Conservation (phyloP, 1,140 invertebrate species). For the Drosophila orena region DNA sequence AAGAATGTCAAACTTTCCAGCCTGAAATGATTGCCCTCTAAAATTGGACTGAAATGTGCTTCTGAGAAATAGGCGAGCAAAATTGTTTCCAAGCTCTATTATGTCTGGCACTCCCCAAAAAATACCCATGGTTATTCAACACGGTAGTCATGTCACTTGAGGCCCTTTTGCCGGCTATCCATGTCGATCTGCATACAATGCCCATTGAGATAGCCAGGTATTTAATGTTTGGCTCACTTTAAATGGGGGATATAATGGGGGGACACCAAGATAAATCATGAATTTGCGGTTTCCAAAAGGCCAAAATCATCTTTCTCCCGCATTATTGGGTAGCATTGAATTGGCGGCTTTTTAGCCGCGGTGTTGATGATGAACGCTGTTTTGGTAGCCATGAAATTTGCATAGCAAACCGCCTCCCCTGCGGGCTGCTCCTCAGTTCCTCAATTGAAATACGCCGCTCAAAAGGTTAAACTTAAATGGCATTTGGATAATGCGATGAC, state of each 20-base stretch:
- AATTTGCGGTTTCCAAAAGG: slow-evolving; percentile 62
- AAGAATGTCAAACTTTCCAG: slow-evolving; percentile 48
- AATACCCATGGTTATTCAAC: slow-evolving; percentile 21
- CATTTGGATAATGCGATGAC: slow-evolving; percentile 76
- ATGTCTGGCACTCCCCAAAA: slow-evolving; percentile 42
- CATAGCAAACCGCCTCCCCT: slow-evolving; percentile 48
- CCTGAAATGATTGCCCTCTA: slow-evolving; percentile 42
- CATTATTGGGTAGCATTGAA: slow-evolving; percentile 74
- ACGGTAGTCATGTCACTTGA: slow-evolving; percentile 53
- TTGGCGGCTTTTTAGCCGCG: slow-evolving; percentile 51
- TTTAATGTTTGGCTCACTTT: slow-evolving; percentile 38
- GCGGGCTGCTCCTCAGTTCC: slow-evolving; percentile 42
- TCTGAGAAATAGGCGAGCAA: slow-evolving; percentile 23
- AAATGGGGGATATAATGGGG: slow-evolving; percentile 52
- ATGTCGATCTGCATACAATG: slow-evolving; percentile 68
- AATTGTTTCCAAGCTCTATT: slow-evolving; percentile 21
- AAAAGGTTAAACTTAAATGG: slow-evolving; percentile 80
- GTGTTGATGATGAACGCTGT: slow-evolving; percentile 53
- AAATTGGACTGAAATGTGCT: slow-evolving; percentile 32
- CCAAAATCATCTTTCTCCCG: slow-evolving; percentile 40
- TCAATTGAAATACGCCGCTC: slow-evolving; percentile 50
- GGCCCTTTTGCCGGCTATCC: slow-evolving; percentile 50
- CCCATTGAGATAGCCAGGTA: slow-evolving; percentile 52
- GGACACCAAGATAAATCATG: slow-evolving; percentile 59
- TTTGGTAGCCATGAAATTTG: slow-evolving; percentile 80